A percentile compares a stretch with the other conserved stretches of the same genome.
phyloP scores from a whole-genome alignment of 2,113 vertebrate genomes.

The Colossoma macropomum region DNA sequence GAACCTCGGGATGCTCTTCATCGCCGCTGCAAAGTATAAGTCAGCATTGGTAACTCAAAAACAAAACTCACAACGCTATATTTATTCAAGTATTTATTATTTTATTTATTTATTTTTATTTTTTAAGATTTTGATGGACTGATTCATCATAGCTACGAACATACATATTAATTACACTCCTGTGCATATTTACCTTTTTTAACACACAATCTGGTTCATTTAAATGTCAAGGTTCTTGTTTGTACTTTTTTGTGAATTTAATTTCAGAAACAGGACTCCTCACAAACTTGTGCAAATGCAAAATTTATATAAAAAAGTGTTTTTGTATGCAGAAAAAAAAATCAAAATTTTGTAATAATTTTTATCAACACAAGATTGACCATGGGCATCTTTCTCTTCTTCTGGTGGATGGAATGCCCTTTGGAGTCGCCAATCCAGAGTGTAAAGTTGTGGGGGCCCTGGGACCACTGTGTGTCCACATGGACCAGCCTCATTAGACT shows the following conservation, averaged over 20 bases:
- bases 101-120: slow-evolving; percentile 73
- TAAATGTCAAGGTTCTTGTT: slow-evolving; percentile 63
- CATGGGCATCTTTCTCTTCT: slow-evolving; percentile 65
- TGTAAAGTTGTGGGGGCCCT: not conserved
- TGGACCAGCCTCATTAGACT: slow-evolving; percentile 40
- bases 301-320: slow-evolving; percentile 94
- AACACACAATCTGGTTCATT: slow-evolving; percentile 17
- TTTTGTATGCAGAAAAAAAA: slow-evolving; percentile 92
- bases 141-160: slow-evolving; percentile 71
- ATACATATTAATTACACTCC: slow-evolving; percentile 54
- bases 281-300: slow-evolving; percentile 97
- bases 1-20: slow-evolving; percentile 71
- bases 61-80: slow-evolving; percentile 72
- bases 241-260: slow-evolving; percentile 81
- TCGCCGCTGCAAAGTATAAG: slow-evolving; percentile 1
- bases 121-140: slow-evolving; percentile 76
- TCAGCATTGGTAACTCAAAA: slow-evolving; percentile 34
- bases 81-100: slow-evolving; percentile 78
- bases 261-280: slow-evolving; percentile 82
- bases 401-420: slow-evolving; percentile 27
- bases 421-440: slow-evolving; percentile 18
- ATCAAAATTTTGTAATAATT: slow-evolving; percentile 96
- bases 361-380: slow-evolving; percentile 93
- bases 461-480: slow-evolving; percentile 30
- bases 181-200: slow-evolving; percentile 48